These are phyloP conservation scores for Popillia japonica DNA, from an alignment of 1,140 invertebrate genomes.

Conservation along the genomic window DNA sequence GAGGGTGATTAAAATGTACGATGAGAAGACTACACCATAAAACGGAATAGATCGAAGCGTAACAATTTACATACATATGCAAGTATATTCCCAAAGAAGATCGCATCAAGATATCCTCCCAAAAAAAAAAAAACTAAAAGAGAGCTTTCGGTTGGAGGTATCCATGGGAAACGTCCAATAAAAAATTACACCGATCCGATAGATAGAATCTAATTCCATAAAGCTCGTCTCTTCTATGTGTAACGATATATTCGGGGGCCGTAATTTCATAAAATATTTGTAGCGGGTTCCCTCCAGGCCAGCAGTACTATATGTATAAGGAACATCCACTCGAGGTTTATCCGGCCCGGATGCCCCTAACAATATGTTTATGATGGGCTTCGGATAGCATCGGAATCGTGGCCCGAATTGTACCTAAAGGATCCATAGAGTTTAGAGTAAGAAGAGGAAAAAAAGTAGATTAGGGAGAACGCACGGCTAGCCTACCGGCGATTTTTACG, in stretches of 20 bases:
- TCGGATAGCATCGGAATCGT: slow-evolving; percentile 8
- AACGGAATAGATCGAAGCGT: no score
- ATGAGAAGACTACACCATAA: no score
- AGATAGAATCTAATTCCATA: slow-evolving; percentile 34
- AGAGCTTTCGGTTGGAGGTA: no score
- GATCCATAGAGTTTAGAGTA: not conserved
- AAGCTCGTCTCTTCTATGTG: not conserved
- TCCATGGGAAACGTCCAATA: not conserved
- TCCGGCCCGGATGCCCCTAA: slow-evolving; percentile 1
- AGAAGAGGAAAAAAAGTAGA: not conserved
- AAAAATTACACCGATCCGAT: slow-evolving; percentile 23
- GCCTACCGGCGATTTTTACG: not conserved
- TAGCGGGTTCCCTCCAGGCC: not conserved
- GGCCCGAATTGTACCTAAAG: slow-evolving; percentile 7
- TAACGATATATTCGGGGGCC: not conserved
- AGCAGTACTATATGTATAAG: not conserved
- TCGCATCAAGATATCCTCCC: no score
- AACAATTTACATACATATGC: no score
- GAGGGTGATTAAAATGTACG: no score
- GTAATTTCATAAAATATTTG: slow-evolving; percentile 35
- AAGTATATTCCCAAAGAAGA: no score
- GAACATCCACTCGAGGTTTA: slow-evolving; percentile 15
- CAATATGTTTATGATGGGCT: slow-evolving; percentile 27
- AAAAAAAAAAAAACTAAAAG: no score
- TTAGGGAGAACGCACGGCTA: not conserved